Evolutionary conservation across 2,797 vertebrate species (phyloP).

Genomic region (Nyctibius grandis): DNA sequence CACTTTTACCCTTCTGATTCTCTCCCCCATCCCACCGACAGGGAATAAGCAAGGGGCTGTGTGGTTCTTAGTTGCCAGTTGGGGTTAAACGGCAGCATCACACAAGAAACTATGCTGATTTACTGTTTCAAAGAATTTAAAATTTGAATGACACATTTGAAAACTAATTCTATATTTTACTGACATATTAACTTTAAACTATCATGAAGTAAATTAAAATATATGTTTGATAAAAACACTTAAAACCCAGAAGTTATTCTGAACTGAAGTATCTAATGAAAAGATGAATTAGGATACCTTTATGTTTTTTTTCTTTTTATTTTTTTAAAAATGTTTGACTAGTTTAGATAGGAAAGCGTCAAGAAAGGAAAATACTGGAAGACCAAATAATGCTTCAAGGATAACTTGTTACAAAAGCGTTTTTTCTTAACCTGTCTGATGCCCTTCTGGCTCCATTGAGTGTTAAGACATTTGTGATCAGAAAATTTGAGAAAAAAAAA

Average conservation of each 20-base stretch:
- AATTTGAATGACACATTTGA: not conserved
- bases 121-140: not conserved
- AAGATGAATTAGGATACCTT: not conserved
- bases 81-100: no score
- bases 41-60: no score
- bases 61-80: no score
- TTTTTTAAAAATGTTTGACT: not conserved
- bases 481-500: not conserved
- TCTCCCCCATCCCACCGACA: no score
- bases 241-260: fast-evolving
- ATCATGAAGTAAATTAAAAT: not conserved
- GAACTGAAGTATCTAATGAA: not conserved
- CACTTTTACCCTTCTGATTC: no score
- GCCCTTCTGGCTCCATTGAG: not conserved
- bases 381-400: not conserved
- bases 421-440: not conserved
- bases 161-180: not conserved
- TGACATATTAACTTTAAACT: not conserved
- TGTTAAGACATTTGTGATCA: not conserved
- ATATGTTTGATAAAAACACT: not conserved
- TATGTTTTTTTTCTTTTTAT: fast-evolving
- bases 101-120: not conserved
- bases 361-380: not conserved
- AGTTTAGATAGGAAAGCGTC: not conserved
- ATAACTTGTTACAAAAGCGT: not conserved